Conservation (phyloP, 2,113 vertebrate genomes). For the Eleginops maclovinus region DNA sequence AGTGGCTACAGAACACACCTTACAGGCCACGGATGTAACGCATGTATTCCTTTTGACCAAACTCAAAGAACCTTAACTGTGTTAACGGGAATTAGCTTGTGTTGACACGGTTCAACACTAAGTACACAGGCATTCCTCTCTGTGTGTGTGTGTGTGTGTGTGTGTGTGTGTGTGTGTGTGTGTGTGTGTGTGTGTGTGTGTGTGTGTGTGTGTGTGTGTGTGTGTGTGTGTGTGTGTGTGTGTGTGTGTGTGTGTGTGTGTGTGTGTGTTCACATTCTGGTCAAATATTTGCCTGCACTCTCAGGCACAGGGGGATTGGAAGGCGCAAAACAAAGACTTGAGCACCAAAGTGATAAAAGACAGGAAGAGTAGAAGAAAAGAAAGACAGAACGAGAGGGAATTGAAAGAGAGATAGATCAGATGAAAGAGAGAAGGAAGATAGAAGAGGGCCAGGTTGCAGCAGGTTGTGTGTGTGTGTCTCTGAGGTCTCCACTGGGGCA, state of each 20-base stretch:
- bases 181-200: too few relatives aligned
- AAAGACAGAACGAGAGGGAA: slow-evolving; percentile 73
- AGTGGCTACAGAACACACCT: slow-evolving; percentile 20
- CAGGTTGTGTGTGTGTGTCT: slow-evolving; percentile 60
- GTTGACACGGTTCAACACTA: slow-evolving; percentile 56
- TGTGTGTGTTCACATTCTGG: slow-evolving; percentile 52
- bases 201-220: slow-evolving; percentile 20
- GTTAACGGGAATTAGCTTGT: slow-evolving; percentile 41
- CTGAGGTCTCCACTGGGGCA: slow-evolving; percentile 56
- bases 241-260: slow-evolving; percentile 24
- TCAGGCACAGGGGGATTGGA: slow-evolving; percentile 64
- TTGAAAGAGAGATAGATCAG: slow-evolving; percentile 76
- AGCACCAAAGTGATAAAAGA: slow-evolving; percentile 83
- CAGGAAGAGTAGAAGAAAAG: slow-evolving; percentile 81
- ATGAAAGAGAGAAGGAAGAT: slow-evolving; percentile 75
- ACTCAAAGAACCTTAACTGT: slow-evolving; percentile 31
- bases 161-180: slow-evolving; percentile 27
- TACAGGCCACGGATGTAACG: slow-evolving; percentile 20
- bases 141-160: slow-evolving; percentile 14
- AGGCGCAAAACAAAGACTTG: slow-evolving; percentile 74
- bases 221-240: slow-evolving; percentile 17
- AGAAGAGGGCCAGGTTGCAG: slow-evolving; percentile 69
- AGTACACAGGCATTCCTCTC: neutral
- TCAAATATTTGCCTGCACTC: slow-evolving; percentile 85
- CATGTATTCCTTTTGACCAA: slow-evolving; percentile 23